phyloP scores from a whole-genome alignment of 2,888 invertebrate genomes.

The Coleophora deauratella region DNA sequence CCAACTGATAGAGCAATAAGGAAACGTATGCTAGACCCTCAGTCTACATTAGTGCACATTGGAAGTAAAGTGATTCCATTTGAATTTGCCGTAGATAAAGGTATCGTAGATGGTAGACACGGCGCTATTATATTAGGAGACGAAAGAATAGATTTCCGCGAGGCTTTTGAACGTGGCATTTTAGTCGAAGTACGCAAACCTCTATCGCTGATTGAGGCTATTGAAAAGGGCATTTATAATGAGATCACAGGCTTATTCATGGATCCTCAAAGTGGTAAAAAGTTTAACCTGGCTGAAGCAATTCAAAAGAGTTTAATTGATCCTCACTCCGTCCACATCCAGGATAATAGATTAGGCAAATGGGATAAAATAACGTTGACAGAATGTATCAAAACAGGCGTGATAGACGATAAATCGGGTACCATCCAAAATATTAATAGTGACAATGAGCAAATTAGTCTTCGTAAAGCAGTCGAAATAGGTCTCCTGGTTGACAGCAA shows the following conservation, averaged over 20 bases:
- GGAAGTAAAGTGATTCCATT: slow-evolving; percentile 88
- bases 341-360: slow-evolving; percentile 83
- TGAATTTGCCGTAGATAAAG: slow-evolving; percentile 85
- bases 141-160: slow-evolving; percentile 83
- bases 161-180: slow-evolving; percentile 89
- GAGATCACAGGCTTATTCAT: slow-evolving; percentile 86
- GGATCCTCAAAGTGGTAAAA: slow-evolving; percentile 85
- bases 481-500: slow-evolving; percentile 87
- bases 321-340: slow-evolving; percentile 86
- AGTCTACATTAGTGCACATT: slow-evolving; percentile 88
- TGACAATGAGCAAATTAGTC: slow-evolving; percentile 78
- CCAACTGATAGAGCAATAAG: slow-evolving; percentile 88
- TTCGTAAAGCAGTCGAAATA: slow-evolving; percentile 84
- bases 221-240: slow-evolving; percentile 86
- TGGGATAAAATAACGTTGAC: slow-evolving; percentile 85
- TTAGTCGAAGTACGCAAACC: slow-evolving; percentile 88
- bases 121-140: slow-evolving; percentile 79
- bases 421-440: slow-evolving; percentile 80
- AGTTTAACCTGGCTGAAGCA: slow-evolving; percentile 87
- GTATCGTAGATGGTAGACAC: slow-evolving; percentile 82
- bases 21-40: slow-evolving; percentile 87
- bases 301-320: slow-evolving; percentile 87
- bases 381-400: slow-evolving; percentile 84
- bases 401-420: slow-evolving; percentile 82
- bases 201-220: slow-evolving; percentile 85